A percentile compares a stretch with the other conserved stretches of the same genome.
These are phyloP conservation scores for Melinopterus prodromus DNA, from an alignment of 2,888 invertebrate species.

Conservation along the genomic window DNA sequence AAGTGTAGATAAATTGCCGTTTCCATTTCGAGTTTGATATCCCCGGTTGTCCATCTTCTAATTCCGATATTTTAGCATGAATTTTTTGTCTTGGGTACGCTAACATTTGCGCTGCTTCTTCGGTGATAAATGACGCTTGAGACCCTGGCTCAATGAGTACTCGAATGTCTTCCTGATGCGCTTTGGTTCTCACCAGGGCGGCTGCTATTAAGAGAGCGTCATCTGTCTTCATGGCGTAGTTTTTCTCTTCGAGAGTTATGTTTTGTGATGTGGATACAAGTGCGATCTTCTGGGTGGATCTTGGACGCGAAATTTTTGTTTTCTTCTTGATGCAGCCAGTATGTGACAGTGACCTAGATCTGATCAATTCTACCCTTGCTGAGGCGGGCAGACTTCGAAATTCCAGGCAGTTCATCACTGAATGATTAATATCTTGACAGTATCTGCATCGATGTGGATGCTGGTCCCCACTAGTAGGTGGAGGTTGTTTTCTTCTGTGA, in stretches of 20 bases:
- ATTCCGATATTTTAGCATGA: slow-evolving; percentile 10
- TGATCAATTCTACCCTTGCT: background rate
- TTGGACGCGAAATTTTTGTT: background rate
- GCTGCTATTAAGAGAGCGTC: background rate
- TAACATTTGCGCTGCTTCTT: slow-evolving; percentile 32
- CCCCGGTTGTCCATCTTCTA: background rate
- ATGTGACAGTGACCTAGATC: background rate
- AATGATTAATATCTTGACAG: background rate
- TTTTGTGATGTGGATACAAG: background rate
- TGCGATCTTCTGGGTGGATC: background rate
- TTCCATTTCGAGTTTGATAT: background rate
- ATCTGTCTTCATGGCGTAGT: no score
- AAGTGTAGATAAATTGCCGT: background rate
- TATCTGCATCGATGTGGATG: background rate
- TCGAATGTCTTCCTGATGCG: background rate
- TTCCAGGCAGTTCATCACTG: background rate
- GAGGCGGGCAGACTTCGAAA: background rate
- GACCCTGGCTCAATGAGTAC: slow-evolving; percentile 33
- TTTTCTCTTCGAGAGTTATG: no score
- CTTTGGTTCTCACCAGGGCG: background rate
- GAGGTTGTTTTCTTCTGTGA: background rate
- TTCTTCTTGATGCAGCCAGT: background rate
- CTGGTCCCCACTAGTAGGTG: background rate
- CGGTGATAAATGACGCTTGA: slow-evolving; percentile 32
- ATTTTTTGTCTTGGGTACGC: slow-evolving; percentile 27